Percentiles rank a stretch among this genome's conserved stretches.
Evolutionary conservation across 30 jellyfish, hydroid and myxozoan species (phyloP).

Genomic region (Turritopsis dohrnii): DNA sequence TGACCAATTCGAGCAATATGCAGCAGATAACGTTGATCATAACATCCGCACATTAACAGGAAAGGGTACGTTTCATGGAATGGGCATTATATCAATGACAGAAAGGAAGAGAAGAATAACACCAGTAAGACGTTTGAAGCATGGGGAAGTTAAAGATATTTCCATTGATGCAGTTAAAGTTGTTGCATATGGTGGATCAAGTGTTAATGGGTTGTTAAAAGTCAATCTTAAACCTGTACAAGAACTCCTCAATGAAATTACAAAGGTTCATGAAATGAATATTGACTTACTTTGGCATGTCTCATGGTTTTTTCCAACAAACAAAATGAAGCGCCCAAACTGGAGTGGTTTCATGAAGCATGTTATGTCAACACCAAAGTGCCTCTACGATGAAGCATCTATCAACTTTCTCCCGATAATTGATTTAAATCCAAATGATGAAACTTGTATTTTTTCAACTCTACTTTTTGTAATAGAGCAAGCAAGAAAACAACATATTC

Average conservation of each 20-base stretch:
- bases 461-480: constrained; percentile 14
- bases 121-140: neutral
- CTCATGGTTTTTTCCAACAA: constrained; percentile 3
- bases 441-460: constrained; percentile 25
- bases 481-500: constrained; percentile 19
- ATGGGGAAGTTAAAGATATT: neutral
- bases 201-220: neutral
- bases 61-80: constrained; percentile 13
- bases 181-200: constrained; percentile 21
- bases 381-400: neutral
- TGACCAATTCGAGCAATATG: too few species aligned
- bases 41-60: constrained; percentile 11
- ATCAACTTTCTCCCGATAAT: constrained; percentile 26
- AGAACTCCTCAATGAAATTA: neutral
- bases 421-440: constrained; percentile 15
- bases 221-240: neutral
- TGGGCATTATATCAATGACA: constrained; percentile 7
- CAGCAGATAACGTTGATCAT: constrained; percentile 22
- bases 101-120: neutral
- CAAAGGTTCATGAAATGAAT: neutral
- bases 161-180: constrained; percentile 1
- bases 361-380: neutral
- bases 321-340: constrained; percentile 12
- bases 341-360: constrained; percentile 1
- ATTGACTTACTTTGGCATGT: constrained; percentile 8